These are phyloP conservation scores for Tetramorium simillimum DNA, from an alignment of 1,140 invertebrate species.

Conservation along the genomic window DNA sequence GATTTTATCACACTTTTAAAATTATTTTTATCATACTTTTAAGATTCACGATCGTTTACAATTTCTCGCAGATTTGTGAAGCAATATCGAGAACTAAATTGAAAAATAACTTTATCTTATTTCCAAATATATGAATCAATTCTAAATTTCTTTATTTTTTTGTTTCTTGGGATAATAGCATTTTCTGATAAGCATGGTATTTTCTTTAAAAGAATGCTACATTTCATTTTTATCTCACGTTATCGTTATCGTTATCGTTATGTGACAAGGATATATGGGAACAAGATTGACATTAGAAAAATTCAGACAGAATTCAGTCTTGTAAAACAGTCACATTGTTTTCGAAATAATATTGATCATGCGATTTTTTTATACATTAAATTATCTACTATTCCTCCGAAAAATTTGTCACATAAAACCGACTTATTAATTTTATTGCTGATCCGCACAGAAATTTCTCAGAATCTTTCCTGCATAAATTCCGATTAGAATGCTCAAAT, in stretches of 20 bases:
- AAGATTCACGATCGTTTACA: background rate
- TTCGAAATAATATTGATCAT: background rate
- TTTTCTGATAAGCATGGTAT: background rate
- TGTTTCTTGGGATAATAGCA: constrained; percentile 30
- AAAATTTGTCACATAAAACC: background rate
- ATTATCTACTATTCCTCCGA: background rate
- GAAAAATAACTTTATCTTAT: background rate
- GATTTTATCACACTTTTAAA: background rate
- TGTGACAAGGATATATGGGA: too few relatives aligned
- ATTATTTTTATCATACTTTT: background rate
- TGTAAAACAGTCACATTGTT: background rate
- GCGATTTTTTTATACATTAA: background rate
- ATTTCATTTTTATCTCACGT: constrained; percentile 58
- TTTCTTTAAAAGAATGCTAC: background rate
- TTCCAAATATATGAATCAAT: background rate
- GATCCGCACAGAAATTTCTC: background rate
- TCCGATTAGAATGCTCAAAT: background rate
- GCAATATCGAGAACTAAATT: background rate
- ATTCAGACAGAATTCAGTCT: background rate
- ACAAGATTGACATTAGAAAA: constrained; percentile 4
- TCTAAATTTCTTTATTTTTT: background rate
- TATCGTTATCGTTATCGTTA: constrained; percentile 57
- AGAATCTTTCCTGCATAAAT: background rate
- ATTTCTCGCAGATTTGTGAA: background rate
- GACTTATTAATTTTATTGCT: background rate